Conservation (phyloP, 2,888 invertebrate genomes). For the Bhutanitis thaidina region DNA sequence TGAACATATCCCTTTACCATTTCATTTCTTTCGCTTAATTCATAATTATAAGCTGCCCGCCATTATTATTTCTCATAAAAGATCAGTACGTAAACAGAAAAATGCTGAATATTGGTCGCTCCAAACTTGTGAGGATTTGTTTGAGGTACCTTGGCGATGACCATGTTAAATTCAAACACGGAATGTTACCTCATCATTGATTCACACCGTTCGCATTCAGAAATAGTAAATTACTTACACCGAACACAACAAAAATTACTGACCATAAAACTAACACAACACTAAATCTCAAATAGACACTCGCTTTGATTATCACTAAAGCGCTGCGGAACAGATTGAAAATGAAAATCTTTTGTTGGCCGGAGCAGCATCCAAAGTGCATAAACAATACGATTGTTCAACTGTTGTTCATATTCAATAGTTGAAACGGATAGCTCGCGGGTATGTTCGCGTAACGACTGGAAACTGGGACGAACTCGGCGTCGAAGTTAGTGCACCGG, state of each 20-base stretch:
- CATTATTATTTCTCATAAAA: too few species aligned
- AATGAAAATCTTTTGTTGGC: conserved; percentile 20
- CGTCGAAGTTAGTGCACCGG: conserved; percentile 17
- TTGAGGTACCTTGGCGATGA: too few species aligned
- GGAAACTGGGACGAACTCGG: conserved; percentile 29
- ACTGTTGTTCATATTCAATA: conserved; percentile 27
- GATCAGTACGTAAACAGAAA: too few species aligned
- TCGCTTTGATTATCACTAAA: neutral
- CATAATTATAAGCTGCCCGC: neutral
- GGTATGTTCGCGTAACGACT: conserved; percentile 27
- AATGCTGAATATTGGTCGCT: too few species aligned
- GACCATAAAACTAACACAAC: too few species aligned
- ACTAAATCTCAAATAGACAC: too few species aligned
- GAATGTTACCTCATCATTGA: too few species aligned
- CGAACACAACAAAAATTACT: too few species aligned
- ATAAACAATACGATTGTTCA: conserved; percentile 34
- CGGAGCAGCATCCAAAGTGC: conserved; percentile 22
- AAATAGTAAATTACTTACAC: too few species aligned
- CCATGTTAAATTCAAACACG: too few species aligned
- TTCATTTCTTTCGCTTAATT: neutral
- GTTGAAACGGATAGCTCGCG: conserved; percentile 24
- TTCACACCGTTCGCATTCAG: too few species aligned
- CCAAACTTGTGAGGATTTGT: too few species aligned
- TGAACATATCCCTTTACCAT: neutral
- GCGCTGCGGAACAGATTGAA: neutral